These are phyloP conservation scores for Pampusana beccarii DNA, from an alignment of 2,113 vertebrate genomes.

Conservation along the genomic window DNA sequence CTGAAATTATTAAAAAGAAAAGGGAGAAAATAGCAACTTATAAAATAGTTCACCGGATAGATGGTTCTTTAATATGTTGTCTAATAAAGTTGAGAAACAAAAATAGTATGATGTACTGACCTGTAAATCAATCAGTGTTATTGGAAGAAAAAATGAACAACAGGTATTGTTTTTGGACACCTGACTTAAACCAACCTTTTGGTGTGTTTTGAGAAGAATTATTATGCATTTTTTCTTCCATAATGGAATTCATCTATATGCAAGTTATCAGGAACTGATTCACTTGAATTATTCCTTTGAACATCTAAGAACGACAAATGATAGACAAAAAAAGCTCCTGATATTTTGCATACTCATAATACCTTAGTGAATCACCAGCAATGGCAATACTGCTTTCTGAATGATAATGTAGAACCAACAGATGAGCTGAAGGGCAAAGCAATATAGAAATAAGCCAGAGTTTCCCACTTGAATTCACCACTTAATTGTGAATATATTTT, in stretches of 20 bases:
- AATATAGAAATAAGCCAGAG: conserved; percentile 42
- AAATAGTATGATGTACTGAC: not conserved
- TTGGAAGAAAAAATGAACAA: not conserved
- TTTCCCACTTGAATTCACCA: conserved; percentile 33
- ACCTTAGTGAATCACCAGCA: conserved; percentile 67
- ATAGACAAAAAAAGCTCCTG: conserved; percentile 55
- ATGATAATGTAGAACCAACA: conserved; percentile 69
- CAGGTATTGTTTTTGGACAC: not conserved
- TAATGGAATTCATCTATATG: conserved; percentile 40
- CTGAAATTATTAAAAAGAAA: not conserved
- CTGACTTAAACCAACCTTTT: conserved; percentile 28
- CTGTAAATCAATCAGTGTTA: not conserved
- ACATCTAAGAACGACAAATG: conserved; percentile 68
- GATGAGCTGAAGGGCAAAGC: conserved; percentile 71
- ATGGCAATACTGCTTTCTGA: conserved; percentile 55
- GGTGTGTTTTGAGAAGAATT: conserved; percentile 15
- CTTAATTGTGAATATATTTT: not conserved
- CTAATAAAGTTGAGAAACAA: conserved; percentile 2
- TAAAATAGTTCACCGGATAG: not conserved
- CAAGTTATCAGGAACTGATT: conserved; percentile 63
- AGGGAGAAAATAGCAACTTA: not conserved
- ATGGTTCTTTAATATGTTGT: not conserved
- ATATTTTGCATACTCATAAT: conserved; percentile 75
- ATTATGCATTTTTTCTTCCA: conserved; percentile 17
- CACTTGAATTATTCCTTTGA: conserved; percentile 63